Evolutionary conservation across 2,888 invertebrate species (phyloP).

Genomic region (Sarcophaga rosellei): DNA sequence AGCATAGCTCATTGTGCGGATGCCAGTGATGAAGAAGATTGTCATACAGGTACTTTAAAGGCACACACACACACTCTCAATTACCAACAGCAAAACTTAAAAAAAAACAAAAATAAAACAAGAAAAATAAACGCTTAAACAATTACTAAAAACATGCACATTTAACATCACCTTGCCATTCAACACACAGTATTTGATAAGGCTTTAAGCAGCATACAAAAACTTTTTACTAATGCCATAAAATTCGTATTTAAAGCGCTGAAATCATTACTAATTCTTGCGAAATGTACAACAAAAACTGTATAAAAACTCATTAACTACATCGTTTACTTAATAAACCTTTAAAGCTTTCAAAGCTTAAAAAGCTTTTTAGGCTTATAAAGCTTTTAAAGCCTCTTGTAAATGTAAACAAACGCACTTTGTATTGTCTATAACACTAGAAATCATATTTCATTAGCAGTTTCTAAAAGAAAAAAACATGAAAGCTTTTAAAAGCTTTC

Average conservation of each 20-base stretch:
- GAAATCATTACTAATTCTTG: not conserved
- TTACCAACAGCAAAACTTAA: conserved; percentile 16
- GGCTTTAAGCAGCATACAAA: not conserved
- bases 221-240: not conserved
- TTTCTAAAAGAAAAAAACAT: not conserved
- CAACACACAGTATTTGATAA: not conserved
- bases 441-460: not conserved
- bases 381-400: conserved; percentile 9
- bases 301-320: no score
- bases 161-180: no score
- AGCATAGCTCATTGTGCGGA: conserved; percentile 83
- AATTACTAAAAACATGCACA: not conserved
- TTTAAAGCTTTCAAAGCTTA: not conserved
- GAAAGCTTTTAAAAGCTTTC: conserved; percentile 15
- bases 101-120: not conserved
- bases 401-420: not conserved
- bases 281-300: no score
- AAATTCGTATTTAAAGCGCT: not conserved
- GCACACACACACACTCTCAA: conserved; percentile 35
- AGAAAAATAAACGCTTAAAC: not conserved
- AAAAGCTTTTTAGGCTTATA: not conserved
- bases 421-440: no score
- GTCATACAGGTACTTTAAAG: conserved; percentile 70
- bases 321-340: not conserved
- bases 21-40: conserved; percentile 83